phyloP scores from a whole-genome alignment of 2,113 vertebrate genomes.

The Cyanistes caeruleus region DNA sequence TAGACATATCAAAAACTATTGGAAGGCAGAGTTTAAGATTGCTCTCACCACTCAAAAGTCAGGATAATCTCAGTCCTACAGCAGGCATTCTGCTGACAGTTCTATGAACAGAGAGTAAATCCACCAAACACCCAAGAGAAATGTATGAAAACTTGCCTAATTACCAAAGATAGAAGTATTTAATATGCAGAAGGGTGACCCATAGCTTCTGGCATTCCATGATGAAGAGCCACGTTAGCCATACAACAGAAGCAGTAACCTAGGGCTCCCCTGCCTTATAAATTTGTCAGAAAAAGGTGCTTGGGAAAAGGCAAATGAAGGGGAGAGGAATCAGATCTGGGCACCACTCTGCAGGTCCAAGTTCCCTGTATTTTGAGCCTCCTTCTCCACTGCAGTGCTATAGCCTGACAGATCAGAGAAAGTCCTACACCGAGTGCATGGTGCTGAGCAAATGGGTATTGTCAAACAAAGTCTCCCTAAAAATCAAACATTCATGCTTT shows the following conservation, averaged over 20 bases:
- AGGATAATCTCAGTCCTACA: not conserved
- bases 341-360: not conserved
- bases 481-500: not conserved
- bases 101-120: not conserved
- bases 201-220: not conserved
- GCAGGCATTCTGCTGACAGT: not conserved
- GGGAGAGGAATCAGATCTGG: not conserved
- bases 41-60: not conserved
- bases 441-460: not conserved
- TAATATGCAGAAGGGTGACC: not conserved
- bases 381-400: not conserved
- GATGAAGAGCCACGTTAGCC: not conserved
- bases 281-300: not conserved
- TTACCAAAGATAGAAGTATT: not conserved
- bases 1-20: not conserved
- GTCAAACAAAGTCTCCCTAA: not conserved
- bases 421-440: not conserved
- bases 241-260: not conserved
- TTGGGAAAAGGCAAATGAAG: not conserved
- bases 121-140: not conserved
- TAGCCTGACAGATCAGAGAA: not conserved
- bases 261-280: not conserved
- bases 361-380: not conserved
- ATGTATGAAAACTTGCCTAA: not conserved
- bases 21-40: not conserved